A percentile compares a stretch with the other conserved stretches of the same genome.
phyloP scores from a whole-genome alignment of 2,113 vertebrate species.

The Sphaerodactylus townsendi region DNA sequence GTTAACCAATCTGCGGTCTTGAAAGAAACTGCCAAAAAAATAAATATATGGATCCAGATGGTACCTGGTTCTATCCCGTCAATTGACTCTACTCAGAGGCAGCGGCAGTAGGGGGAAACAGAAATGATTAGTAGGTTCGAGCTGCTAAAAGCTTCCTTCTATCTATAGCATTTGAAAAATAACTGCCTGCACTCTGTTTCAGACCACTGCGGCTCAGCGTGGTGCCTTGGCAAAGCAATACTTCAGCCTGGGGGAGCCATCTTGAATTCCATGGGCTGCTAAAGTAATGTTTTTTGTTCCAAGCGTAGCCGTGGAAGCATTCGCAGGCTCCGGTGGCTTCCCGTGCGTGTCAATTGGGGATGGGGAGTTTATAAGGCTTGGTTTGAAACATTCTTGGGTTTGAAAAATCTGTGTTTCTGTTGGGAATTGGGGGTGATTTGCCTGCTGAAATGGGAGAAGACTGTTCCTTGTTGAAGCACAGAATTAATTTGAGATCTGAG shows the following conservation, averaged over 20 bases:
- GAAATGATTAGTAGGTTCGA: neutral
- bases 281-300: neutral
- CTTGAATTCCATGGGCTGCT: neutral
- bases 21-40: neutral
- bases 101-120: rapidly evolving
- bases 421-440: neutral
- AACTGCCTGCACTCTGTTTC: neutral
- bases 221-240: conserved; percentile 3
- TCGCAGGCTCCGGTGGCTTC: rapidly evolving
- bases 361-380: neutral
- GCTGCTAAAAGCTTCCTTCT: neutral
- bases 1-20: too few relatives aligned
- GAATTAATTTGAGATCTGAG: neutral
- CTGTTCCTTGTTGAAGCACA: rapidly evolving
- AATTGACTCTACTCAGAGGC: neutral
- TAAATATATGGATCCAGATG: neutral
- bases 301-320: neutral
- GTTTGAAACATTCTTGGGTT: neutral
- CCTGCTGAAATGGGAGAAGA: neutral
- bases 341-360: rapidly evolving
- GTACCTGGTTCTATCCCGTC: neutral
- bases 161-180: conserved; percentile 2
- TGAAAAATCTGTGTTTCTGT: neutral
- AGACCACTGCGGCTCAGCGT: neutral
- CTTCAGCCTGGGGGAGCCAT: neutral